These are phyloP conservation scores for Trachurus trachurus DNA, from an alignment of 2,797 vertebrate genomes.

Conservation along the genomic window DNA sequence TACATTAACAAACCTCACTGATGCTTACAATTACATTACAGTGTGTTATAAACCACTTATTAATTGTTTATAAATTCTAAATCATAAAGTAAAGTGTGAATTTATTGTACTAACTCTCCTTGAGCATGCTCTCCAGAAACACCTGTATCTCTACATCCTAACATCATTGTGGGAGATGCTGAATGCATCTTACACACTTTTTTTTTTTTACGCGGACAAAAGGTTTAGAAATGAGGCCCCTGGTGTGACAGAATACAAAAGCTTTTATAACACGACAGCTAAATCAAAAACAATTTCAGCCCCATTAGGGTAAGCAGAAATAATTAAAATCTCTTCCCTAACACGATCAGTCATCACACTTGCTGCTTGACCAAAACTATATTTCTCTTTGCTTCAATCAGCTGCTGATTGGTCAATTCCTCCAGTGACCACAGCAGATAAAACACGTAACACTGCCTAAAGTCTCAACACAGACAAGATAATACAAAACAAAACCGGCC, in stretches of 20 bases:
- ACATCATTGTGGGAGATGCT: not conserved
- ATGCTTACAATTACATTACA: not conserved
- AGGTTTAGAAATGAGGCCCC: constrained; percentile 70
- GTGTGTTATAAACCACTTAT: not conserved
- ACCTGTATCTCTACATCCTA: not conserved
- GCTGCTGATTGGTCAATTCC: constrained; percentile 70
- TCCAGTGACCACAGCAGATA: constrained; percentile 67
- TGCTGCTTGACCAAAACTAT: constrained; percentile 62
- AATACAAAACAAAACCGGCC: constrained; percentile 54
- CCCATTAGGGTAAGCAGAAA: constrained; percentile 62
- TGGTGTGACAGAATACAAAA: constrained; percentile 61
- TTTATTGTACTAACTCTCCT: not conserved
- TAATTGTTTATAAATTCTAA: not conserved
- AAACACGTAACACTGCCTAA: constrained; percentile 68
- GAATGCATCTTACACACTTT: not conserved
- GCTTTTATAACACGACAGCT: constrained; percentile 67
- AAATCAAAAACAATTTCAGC: constrained; percentile 63
- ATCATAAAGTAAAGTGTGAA: not conserved
- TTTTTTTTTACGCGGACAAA: not conserved
- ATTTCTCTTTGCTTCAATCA: constrained; percentile 71
- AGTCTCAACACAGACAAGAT: constrained; percentile 53
- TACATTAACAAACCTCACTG: not conserved
- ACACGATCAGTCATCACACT: constrained; percentile 62
- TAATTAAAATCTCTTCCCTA: constrained; percentile 64
- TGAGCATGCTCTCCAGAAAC: constrained; percentile 4